phyloP scores from a whole-genome alignment of 1,140 invertebrate genomes.

The Cotesia vestalis region DNA sequence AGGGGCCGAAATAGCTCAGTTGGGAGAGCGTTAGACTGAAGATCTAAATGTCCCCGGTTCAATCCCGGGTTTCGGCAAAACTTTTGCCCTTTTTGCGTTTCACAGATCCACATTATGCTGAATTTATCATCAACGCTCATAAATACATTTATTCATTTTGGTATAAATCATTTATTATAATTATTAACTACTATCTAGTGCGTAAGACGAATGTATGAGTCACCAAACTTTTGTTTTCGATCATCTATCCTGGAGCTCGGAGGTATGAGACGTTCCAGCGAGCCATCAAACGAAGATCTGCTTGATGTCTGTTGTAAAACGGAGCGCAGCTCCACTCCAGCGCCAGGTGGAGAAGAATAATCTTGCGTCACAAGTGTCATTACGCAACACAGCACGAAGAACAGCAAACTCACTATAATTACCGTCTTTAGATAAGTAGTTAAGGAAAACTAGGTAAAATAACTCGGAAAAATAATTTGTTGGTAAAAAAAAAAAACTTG shows the following conservation, averaged over 20 bases:
- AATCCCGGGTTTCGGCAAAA: conserved; percentile 67
- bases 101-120: background rate
- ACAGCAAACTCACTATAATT: conserved; percentile 33
- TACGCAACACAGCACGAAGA: conserved; percentile 36
- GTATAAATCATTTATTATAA: background rate
- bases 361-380: conserved; percentile 33
- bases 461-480: background rate
- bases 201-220: background rate
- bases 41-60: conserved; percentile 69
- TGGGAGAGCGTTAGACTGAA: conserved; percentile 69
- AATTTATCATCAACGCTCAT: background rate
- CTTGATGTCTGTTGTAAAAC: conserved; percentile 32
- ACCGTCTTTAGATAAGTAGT: conserved; percentile 32
- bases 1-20: conserved; percentile 67
- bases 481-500: too few relatives aligned
- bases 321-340: conserved; percentile 16
- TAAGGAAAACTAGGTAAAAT: too few relatives aligned
- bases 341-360: conserved; percentile 18
- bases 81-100: conserved; percentile 14
- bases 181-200: conserved; percentile 11
- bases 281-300: conserved; percentile 12
- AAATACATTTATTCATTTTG: background rate
- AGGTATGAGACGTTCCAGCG: too few relatives aligned
- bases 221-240: background rate
- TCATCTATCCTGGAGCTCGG: too few relatives aligned